Conservation (phyloP, 2,797 vertebrate genomes). For the Phyllotis vaccarum region DNA sequence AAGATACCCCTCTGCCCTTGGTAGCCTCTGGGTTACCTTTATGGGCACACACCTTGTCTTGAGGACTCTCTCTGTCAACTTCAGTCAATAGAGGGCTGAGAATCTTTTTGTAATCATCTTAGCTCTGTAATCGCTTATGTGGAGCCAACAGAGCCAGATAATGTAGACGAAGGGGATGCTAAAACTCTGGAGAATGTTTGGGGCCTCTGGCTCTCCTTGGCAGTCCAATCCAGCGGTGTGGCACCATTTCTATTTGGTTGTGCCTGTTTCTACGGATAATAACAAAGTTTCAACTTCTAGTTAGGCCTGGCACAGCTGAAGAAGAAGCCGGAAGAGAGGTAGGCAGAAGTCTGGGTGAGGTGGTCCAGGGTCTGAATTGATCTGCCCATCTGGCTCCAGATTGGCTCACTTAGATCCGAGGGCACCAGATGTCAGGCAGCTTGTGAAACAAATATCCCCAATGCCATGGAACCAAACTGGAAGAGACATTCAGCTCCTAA, state of each 20-base stretch:
- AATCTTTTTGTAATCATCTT: not conserved
- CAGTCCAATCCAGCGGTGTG: too few relatives aligned
- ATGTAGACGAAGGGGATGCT: not conserved
- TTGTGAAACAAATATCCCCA: not conserved
- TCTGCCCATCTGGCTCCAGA: too few relatives aligned
- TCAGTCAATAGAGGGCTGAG: not conserved
- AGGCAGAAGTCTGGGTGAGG: not conserved
- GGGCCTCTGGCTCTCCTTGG: not conserved
- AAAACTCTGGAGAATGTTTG: not conserved
- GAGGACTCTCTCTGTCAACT: not conserved
- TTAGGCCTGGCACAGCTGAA: not conserved
- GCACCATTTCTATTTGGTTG: not conserved
- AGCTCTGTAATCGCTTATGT: conserved; percentile 1
- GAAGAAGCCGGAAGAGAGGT: not conserved
- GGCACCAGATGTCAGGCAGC: not conserved
- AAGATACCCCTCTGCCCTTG: not conserved
- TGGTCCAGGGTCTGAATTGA: not conserved
- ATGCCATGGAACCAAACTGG: not conserved
- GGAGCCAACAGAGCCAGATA: not conserved
- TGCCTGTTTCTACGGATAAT: not conserved
- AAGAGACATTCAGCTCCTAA: not conserved
- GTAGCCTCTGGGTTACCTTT: not conserved
- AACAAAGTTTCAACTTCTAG: not conserved
- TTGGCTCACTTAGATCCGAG: not conserved
- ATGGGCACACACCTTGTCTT: not conserved